Evolutionary conservation across 2,797 vertebrate genomes (phyloP).

Genomic region (Acropternis orthonyx): DNA sequence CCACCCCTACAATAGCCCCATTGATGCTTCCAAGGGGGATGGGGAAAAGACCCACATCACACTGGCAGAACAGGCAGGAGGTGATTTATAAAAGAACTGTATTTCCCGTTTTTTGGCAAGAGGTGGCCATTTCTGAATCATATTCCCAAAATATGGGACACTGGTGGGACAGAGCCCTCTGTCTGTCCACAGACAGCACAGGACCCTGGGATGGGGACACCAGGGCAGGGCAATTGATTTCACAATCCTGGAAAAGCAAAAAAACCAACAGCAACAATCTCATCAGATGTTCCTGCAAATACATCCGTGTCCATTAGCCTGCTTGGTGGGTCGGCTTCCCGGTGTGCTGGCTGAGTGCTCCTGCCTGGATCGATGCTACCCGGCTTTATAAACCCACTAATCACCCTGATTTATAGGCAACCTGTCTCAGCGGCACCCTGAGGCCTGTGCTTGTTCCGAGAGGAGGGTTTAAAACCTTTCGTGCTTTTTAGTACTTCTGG

Average conservation of each 20-base stretch:
- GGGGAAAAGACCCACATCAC: neutral
- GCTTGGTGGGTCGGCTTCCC: neutral
- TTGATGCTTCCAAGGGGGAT: neutral
- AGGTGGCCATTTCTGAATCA: neutral
- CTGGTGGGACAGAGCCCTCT: neutral
- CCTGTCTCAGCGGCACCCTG: neutral
- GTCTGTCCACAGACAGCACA: neutral
- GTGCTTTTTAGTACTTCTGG: neutral
- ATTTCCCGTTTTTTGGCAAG: neutral
- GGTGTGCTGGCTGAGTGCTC: neutral
- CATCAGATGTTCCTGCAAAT: neutral
- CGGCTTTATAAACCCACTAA: neutral
- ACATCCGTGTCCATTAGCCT: neutral
- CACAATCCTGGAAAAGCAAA: neutral
- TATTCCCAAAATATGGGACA: neutral
- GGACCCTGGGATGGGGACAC: rapidly evolving
- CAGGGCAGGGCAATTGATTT: neutral
- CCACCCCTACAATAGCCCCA: neutral
- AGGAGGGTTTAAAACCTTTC: neutral
- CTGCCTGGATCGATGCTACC: constrained; percentile 6
- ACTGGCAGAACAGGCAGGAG: neutral
- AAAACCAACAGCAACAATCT: neutral
- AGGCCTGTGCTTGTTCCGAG: neutral
- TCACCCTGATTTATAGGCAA: constrained; percentile 27
- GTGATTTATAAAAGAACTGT: no score